These are phyloP conservation scores for Eupithecia subfuscata DNA, from an alignment of 2,888 invertebrate genomes.

Conservation along the genomic window DNA sequence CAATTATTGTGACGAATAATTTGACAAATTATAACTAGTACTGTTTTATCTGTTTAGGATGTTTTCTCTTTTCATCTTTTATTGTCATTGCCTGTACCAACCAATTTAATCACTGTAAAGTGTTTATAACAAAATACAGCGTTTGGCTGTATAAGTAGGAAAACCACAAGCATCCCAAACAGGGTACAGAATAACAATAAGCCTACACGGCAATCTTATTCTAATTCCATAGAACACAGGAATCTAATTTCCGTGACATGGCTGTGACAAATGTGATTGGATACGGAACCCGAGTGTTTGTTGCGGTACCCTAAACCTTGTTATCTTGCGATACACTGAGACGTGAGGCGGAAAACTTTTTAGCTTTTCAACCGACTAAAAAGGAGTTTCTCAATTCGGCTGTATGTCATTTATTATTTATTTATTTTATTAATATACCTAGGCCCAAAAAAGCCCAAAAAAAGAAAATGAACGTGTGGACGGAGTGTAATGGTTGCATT, in stretches of 20 bases:
- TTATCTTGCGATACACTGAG: neutral
- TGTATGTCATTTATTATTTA: too few relatives aligned
- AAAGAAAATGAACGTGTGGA: too few relatives aligned
- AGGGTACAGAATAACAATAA: constrained; percentile 13
- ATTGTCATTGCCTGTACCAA: neutral
- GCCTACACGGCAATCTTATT: neutral
- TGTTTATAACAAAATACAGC: neutral
- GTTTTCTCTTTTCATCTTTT: neutral
- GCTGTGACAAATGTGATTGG: constrained; percentile 21
- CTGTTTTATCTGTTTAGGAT: too few relatives aligned
- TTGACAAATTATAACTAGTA: too few relatives aligned
- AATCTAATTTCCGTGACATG: constrained; percentile 12
- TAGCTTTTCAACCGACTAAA: neutral
- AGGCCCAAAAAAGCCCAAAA: too few relatives aligned
- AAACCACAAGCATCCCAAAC: neutral
- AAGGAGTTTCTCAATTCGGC: neutral
- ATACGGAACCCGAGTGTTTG: constrained; percentile 3
- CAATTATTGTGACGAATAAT: too few relatives aligned
- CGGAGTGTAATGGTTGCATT: too few relatives aligned
- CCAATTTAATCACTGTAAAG: neutral
- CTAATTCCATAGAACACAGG: constrained; percentile 9
- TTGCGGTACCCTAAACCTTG: constrained; percentile 3
- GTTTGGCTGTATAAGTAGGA: neutral
- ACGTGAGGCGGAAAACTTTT: neutral
- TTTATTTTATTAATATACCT: too few relatives aligned